A percentile compares a stretch with the other conserved stretches of the same genome.
Conservation (phyloP, 2,113 vertebrate genomes). For the Anhinga rufa region DNA sequence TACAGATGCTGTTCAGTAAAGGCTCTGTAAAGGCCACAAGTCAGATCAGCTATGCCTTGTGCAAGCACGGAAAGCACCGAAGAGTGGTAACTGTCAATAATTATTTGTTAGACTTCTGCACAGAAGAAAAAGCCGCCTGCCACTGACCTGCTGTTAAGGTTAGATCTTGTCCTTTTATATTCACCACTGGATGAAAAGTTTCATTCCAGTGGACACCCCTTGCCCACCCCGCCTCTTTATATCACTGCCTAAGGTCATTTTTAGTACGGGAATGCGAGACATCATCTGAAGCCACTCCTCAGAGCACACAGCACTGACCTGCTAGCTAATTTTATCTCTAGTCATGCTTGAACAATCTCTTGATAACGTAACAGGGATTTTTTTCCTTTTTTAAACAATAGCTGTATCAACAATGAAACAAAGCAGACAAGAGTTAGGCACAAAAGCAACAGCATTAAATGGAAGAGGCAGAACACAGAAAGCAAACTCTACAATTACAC, state of each 20-base stretch:
- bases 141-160: not conserved
- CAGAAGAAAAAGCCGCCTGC: not conserved
- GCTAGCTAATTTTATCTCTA: conserved; percentile 19
- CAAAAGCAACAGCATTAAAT: not conserved
- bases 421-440: not conserved
- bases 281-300: not conserved
- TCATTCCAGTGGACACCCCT: not conserved
- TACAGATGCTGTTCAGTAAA: not conserved
- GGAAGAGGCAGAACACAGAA: not conserved
- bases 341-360: not conserved
- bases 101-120: not conserved
- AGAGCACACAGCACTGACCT: not conserved
- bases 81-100: not conserved
- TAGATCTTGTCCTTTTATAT: not conserved
- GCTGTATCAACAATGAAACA: not conserved
- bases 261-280: not conserved
- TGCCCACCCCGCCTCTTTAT: not conserved
- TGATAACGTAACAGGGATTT: not conserved
- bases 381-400: not conserved
- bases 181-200: not conserved
- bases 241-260: not conserved
- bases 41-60: not conserved
- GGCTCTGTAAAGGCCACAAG: not conserved
- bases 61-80: not conserved
- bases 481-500: not conserved